These are phyloP conservation scores for Sipha flava DNA, from an alignment of 1,140 invertebrate species.

Conservation along the genomic window DNA sequence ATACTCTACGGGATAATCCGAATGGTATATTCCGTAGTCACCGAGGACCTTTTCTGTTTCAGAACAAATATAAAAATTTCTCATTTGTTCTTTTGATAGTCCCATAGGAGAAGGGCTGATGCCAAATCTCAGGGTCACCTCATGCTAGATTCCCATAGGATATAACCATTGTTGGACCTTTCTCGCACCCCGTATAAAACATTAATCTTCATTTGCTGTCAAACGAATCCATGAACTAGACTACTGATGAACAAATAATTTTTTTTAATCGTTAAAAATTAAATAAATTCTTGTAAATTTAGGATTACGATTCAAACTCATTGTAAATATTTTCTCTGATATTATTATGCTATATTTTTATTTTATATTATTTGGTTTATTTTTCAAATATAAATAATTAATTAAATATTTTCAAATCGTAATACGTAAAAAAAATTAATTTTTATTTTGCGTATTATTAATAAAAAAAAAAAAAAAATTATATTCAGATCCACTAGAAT, in stretches of 20 bases:
- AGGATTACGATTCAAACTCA: too few relatives aligned
- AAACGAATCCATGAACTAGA: neutral
- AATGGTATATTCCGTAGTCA: neutral
- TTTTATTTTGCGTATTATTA: too few relatives aligned
- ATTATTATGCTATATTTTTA: too few relatives aligned
- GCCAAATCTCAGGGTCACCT: neutral
- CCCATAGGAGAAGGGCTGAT: neutral
- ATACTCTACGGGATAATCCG: constrained; percentile 7
- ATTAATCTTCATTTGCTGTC: constrained; percentile 13
- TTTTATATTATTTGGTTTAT: too few relatives aligned
- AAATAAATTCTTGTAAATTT: too few relatives aligned
- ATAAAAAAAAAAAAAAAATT: too few relatives aligned
- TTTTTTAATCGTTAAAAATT: neutral
- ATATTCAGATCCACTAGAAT: too few relatives aligned
- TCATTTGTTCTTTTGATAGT: neutral
- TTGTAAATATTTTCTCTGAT: too few relatives aligned
- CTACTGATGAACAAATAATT: neutral
- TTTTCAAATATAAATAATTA: too few relatives aligned
- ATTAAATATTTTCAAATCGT: too few relatives aligned
- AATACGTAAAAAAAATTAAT: too few relatives aligned
- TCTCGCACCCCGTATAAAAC: neutral
- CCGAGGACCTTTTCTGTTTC: neutral
- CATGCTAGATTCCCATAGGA: neutral
- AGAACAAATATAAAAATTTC: neutral
- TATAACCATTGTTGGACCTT: neutral